These are phyloP conservation scores for Punctoribates punctum DNA, from an alignment of 2,888 invertebrate species.

Conservation along the genomic window DNA sequence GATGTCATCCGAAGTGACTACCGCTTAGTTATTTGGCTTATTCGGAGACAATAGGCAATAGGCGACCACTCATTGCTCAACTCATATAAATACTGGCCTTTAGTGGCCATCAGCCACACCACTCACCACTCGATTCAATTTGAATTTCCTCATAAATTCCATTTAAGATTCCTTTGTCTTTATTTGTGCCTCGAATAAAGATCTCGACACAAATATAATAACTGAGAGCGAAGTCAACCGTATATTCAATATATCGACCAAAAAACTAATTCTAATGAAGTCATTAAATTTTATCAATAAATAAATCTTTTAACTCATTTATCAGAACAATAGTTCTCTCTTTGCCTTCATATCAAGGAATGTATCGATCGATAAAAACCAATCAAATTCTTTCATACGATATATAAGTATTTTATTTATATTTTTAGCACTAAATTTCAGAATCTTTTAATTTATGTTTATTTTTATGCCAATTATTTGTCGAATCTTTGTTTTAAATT, in stretches of 20 bases:
- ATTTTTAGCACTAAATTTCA: too few relatives aligned
- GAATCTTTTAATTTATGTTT: too few relatives aligned
- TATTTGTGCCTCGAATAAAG: background rate
- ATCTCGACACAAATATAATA: background rate
- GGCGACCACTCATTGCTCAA: too few relatives aligned
- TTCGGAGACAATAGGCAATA: background rate
- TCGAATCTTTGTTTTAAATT: too few relatives aligned
- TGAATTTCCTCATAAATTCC: slow-evolving; percentile 14
- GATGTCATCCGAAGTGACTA: slow-evolving; percentile 25
- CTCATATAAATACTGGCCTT: background rate
- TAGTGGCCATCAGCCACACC: background rate
- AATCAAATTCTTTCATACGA: background rate
- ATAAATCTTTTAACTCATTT: slow-evolving; percentile 16
- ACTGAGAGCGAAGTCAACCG: background rate
- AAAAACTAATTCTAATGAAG: background rate
- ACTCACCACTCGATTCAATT: slow-evolving; percentile 1
- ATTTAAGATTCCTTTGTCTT: background rate
- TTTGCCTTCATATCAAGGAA: background rate
- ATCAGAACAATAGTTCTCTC: background rate
- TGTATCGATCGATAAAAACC: slow-evolving; percentile 3
- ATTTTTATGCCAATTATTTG: too few relatives aligned
- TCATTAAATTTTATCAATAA: background rate
- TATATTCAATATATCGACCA: slow-evolving; percentile 3
- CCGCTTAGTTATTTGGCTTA: background rate
- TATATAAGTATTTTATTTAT: too few relatives aligned